Conservation (phyloP, 2,113 vertebrate genomes). For the Emberiza fucata region DNA sequence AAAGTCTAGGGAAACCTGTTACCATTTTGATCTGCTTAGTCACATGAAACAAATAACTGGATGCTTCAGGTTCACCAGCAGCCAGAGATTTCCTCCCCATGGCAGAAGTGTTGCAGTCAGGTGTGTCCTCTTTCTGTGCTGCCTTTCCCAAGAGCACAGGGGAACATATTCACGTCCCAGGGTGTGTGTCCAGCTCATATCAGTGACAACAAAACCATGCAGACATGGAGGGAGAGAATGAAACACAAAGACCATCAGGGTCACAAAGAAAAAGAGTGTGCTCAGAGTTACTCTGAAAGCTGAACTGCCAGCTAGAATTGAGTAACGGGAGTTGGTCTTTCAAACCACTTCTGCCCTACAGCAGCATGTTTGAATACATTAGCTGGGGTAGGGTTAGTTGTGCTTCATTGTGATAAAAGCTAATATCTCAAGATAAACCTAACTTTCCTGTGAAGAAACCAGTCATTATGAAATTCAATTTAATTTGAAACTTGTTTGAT, state of each 20-base stretch:
- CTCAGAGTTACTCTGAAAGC: background rate
- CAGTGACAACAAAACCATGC: background rate
- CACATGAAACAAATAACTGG: background rate
- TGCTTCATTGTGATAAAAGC: background rate
- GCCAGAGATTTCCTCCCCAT: background rate
- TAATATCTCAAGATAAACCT: background rate
- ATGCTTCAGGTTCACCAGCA: background rate
- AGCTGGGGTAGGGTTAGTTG: background rate
- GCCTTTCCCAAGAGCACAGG: background rate
- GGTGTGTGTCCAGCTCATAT: background rate
- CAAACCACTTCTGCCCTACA: background rate
- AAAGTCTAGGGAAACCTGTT: background rate
- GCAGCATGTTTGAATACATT: background rate
- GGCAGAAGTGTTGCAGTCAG: background rate
- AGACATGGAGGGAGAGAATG: background rate
- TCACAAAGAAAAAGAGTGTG: background rate
- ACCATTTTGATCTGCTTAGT: background rate
- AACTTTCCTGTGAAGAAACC: background rate
- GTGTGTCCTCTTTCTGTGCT: background rate
- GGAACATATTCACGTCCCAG: background rate
- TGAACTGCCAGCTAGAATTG: background rate
- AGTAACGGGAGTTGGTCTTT: background rate
- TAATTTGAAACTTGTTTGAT: background rate
- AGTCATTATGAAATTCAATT: background rate
- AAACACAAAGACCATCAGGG: background rate